Percentiles rank a stretch among this genome's conserved stretches.
phyloP scores from a whole-genome alignment of 2,797 vertebrate species.

The Macropus fuliginosus region DNA sequence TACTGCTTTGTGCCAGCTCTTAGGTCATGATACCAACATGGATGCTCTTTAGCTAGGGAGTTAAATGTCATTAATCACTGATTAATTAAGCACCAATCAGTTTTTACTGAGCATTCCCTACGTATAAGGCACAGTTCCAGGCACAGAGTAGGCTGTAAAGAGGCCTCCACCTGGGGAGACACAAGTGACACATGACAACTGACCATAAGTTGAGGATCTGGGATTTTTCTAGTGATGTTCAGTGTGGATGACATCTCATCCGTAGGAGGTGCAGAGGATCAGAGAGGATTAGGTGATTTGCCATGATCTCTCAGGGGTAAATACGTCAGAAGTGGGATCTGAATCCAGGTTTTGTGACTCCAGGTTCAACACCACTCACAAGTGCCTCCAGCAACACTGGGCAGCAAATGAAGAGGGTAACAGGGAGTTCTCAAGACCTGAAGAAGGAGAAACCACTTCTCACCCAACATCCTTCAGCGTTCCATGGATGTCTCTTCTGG shows the following conservation, averaged over 20 bases:
- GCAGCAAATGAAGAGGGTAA: not conserved
- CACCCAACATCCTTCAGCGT: not conserved
- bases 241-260: not conserved
- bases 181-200: not conserved
- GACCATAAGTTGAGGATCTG: not conserved
- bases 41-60: not conserved
- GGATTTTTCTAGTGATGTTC: not conserved
- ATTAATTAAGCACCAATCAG: not conserved
- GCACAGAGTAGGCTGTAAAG: not conserved
- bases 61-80: not conserved
- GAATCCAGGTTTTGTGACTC: not conserved
- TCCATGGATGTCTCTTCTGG: not conserved
- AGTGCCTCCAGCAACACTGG: not conserved
- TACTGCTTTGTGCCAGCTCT: not conserved
- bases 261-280: not conserved
- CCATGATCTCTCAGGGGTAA: not conserved
- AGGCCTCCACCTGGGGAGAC: not conserved
- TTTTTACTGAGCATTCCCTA: not conserved
- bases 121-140: not conserved
- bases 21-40: not conserved
- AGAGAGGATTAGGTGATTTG: not conserved
- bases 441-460: not conserved
- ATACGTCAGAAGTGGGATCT: not conserved
- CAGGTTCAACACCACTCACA: not conserved
- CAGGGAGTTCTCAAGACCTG: not conserved